Base-by-base conservation (phyloP, 2,888 invertebrate species). In the Xestia xanthographa region DNA sequence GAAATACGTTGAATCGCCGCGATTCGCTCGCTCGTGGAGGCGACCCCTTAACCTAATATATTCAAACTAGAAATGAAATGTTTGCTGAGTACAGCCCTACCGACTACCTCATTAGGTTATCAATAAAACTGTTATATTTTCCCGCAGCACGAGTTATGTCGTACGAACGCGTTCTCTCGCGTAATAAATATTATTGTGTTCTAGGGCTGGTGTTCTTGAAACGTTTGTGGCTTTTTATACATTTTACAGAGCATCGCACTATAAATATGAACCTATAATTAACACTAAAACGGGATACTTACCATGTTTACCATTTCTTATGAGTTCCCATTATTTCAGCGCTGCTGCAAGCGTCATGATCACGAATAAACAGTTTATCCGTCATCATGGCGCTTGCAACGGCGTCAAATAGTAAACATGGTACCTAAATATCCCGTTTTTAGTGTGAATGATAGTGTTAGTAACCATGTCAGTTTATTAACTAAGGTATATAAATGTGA, bases 61-160 rank as follows among this genome's bases (percentile, higher is more conserved):
- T 29, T 56, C 56, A 8, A 56, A 56, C 53, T 53, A n/a, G 11
- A n/a, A 53, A n/a, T 53, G n/a, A 26, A 58, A 29, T 29, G 29
- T 20, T 29, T 20, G 5, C 20, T n/a, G 12, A 26, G 26, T 17
- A 8, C 74, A 86, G 11, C 84, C 84, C 84, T 84, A 63, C 26
- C 2, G 12, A 12, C 38, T 66, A n/a, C 53, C 71, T 80, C 80
- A 86, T 86, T 86, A 74, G 66, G 41, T 72, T 77, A 82, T 87
- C 87, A 82, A 86, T 85, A 87, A 85, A 86, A 82, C 69, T 75
- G 79, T 74, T 79, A 63, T 34, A 79, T 77, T 76, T 76, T 56
- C 71, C 62, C 58, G n/a, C 41, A 77, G 75, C 73, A 66, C 74
- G 73, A 75, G 73, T 75, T 62, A 79, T 68, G 66, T 69, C 73